These are phyloP conservation scores for Falco naumanni DNA, from an alignment of 2,797 vertebrate species.

Conservation along the genomic window DNA sequence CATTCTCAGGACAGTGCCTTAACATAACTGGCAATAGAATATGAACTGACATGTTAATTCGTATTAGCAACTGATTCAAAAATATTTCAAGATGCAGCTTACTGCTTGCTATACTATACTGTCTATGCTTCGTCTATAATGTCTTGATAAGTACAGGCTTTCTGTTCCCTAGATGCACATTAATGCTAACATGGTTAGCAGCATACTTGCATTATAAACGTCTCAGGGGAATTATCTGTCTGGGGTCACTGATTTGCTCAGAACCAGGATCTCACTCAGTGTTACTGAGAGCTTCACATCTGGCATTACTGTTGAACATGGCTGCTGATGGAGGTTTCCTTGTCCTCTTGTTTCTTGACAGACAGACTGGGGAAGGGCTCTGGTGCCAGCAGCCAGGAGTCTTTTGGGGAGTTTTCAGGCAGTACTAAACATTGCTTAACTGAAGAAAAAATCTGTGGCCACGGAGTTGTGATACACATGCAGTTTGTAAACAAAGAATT, in stretches of 20 bases:
- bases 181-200: background rate
- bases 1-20: background rate
- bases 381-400: background rate
- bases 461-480: fast-evolving
- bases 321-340: background rate
- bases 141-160: background rate
- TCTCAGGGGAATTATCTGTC: background rate
- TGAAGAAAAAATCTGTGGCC: background rate
- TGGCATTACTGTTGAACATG: background rate
- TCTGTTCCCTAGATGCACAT: background rate
- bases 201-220: background rate
- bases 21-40: background rate
- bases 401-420: background rate
- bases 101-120: background rate
- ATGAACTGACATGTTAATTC: background rate
- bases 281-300: background rate
- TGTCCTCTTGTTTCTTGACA: background rate
- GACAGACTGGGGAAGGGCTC: background rate
- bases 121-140: background rate
- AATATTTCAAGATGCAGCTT: background rate
- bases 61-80: background rate
- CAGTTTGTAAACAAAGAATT: background rate
- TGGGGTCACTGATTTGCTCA: background rate
- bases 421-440: background rate
- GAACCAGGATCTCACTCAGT: background rate